A percentile compares a stretch with the other conserved stretches of the same genome.
Conservation (phyloP, 1,140 invertebrate genomes). For the Tachypleus tridentatus region DNA sequence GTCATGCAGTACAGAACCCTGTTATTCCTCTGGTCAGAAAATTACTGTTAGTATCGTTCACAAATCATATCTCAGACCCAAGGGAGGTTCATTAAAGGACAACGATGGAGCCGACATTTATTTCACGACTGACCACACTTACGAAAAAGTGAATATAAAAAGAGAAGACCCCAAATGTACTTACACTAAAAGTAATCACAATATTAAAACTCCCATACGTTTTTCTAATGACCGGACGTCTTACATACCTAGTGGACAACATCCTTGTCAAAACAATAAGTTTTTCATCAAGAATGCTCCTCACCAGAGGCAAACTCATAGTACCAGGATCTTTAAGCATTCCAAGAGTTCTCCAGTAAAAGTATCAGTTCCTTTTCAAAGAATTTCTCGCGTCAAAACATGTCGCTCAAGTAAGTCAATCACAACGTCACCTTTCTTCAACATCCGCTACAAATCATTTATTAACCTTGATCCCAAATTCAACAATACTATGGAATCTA, state of each 20-base stretch:
- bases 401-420: conserved; percentile 16
- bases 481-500: conserved; percentile 65
- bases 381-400: neutral
- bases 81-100: neutral
- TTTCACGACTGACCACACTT: conserved; percentile 14
- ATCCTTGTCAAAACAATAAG: conserved; percentile 7
- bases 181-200: conserved; percentile 1
- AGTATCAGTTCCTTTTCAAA: conserved; percentile 34
- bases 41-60: conserved; percentile 3
- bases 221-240: conserved; percentile 8
- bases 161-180: neutral
- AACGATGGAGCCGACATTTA: neutral
- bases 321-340: conserved; percentile 11
- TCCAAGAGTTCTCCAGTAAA: conserved; percentile 36
- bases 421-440: conserved; percentile 55
- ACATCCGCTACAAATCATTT: conserved; percentile 67
- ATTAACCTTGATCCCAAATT: conserved; percentile 59
- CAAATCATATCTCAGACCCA: conserved; percentile 4
- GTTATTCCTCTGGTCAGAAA: conserved; percentile 1
- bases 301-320: conserved; percentile 11
- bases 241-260: conserved; percentile 5
- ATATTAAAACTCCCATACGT: conserved; percentile 4
- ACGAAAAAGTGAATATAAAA: conserved; percentile 10
- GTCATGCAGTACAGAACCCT: neutral
- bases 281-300: conserved; percentile 16